phyloP scores from a whole-genome alignment of 37 sponge, comb jelly and placozoan species.

The Chondrosia reniformis region DNA sequence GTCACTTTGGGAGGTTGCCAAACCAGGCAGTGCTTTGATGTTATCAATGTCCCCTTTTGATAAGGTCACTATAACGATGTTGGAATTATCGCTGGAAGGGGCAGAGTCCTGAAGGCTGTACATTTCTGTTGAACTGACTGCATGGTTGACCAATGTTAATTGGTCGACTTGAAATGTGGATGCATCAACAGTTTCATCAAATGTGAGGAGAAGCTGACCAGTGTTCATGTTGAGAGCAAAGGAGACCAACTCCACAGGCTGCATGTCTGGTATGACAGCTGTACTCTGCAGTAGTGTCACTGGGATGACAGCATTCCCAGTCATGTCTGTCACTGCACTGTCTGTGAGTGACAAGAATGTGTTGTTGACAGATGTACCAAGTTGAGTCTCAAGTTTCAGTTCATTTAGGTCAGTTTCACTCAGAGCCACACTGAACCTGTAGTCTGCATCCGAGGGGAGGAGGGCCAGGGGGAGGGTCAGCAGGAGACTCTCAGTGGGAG shows the following conservation, averaged over 20 bases:
- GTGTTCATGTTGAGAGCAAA: constrained; percentile 69
- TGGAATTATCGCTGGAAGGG: constrained; percentile 33
- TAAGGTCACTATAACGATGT: constrained; percentile 43
- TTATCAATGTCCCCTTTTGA: constrained; percentile 54
- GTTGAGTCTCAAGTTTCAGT: constrained; percentile 50
- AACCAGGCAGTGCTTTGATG: constrained; percentile 43
- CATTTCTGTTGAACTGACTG: neutral
- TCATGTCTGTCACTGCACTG: constrained; percentile 57
- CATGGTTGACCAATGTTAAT: constrained; percentile 52
- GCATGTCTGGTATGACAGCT: constrained; percentile 27
- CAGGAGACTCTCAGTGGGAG: constrained; percentile 18
- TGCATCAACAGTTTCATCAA: constrained; percentile 72
- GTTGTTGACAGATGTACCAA: constrained; percentile 55
- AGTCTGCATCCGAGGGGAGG: constrained; percentile 73
- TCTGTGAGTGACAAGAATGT: constrained; percentile 56
- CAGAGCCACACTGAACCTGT: constrained; percentile 47
- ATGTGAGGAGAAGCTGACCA: constrained; percentile 51
- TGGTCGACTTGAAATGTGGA: constrained; percentile 38
- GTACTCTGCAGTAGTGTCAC: constrained; percentile 44
- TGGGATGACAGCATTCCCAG: constrained; percentile 48
- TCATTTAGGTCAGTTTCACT: constrained; percentile 51
- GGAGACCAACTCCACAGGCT: constrained; percentile 34
- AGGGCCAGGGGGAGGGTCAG: constrained; percentile 37
- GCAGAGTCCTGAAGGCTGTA: constrained; percentile 34
- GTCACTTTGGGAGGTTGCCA: constrained; percentile 51